phyloP scores from a whole-genome alignment of 2,888 invertebrate genomes.

The Diarsia rubi region DNA sequence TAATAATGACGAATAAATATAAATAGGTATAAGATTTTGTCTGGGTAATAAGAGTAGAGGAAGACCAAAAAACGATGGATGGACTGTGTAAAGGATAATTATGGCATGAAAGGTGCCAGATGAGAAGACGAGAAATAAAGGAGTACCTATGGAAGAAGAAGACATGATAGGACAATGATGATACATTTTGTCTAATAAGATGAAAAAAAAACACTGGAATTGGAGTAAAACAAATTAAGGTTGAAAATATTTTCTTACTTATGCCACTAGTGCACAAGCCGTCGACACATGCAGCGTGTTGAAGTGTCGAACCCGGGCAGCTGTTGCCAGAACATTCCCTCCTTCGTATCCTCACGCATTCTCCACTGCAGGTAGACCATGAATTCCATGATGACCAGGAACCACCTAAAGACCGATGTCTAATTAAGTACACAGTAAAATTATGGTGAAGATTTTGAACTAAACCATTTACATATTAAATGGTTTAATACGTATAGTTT shows the following conservation, averaged over 20 bases:
- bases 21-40: not conserved
- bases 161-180: too few species aligned
- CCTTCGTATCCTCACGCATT: constrained; percentile 81
- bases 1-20: not conserved
- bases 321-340: constrained; percentile 79
- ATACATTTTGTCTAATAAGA: too few species aligned
- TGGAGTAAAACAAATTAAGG: not conserved
- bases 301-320: constrained; percentile 81
- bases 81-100: too few species aligned
- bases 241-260: constrained; percentile 72
- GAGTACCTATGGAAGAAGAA: too few species aligned
- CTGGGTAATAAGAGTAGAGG: too few species aligned
- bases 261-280: constrained; percentile 81
- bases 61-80: too few species aligned
- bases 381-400: constrained; percentile 84
- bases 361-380: constrained; percentile 85
- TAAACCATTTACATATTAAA: too few species aligned
- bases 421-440: not conserved
- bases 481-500: too few species aligned
- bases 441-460: not conserved
- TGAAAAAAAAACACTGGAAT: not conserved
- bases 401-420: constrained; percentile 68
- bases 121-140: too few species aligned
- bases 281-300: constrained; percentile 86
- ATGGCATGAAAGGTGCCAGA: too few species aligned